A percentile compares a stretch with the other conserved stretches of the same genome.
Evolutionary conservation across 2,797 vertebrate genomes (phyloP).

Genomic region (Micrastur ruficollis): DNA sequence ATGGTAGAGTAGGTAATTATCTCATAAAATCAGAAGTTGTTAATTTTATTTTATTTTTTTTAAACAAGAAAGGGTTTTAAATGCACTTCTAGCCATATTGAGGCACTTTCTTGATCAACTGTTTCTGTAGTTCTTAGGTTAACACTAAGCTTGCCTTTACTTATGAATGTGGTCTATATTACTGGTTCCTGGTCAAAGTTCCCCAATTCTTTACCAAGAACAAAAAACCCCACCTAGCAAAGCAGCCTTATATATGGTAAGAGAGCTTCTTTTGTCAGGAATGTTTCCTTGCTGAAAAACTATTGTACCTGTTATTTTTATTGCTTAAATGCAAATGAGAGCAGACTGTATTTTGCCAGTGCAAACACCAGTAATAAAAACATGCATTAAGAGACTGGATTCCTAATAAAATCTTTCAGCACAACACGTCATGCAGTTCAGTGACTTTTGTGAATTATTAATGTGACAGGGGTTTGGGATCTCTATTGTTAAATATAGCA

Average conservation of each 20-base stretch:
- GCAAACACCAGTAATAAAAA: conserved; percentile 9
- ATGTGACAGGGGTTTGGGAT: not conserved
- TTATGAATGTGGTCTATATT: not conserved
- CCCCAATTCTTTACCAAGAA: not conserved
- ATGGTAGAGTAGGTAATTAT: not conserved
- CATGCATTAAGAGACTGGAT: not conserved
- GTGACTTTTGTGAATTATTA: conserved; percentile 49
- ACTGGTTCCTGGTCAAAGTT: not conserved
- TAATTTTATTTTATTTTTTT: not conserved
- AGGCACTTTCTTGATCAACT: not conserved
- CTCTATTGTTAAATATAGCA: not conserved
- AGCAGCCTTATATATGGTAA: not conserved
- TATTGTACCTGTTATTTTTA: not conserved
- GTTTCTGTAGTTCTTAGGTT: not conserved
- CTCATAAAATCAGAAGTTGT: not conserved
- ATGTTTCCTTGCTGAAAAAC: not conserved
- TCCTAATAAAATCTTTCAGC: conserved; percentile 24
- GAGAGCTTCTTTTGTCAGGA: not conserved
- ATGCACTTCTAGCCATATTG: not conserved
- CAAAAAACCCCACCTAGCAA: not conserved
- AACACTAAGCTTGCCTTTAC: not conserved
- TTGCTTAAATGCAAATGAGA: not conserved
- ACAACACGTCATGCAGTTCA: not conserved
- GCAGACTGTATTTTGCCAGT: not conserved
- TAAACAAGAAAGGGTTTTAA: not conserved